These are phyloP conservation scores for Thera obeliscata DNA, from an alignment of 2,888 invertebrate species.

Conservation along the genomic window DNA sequence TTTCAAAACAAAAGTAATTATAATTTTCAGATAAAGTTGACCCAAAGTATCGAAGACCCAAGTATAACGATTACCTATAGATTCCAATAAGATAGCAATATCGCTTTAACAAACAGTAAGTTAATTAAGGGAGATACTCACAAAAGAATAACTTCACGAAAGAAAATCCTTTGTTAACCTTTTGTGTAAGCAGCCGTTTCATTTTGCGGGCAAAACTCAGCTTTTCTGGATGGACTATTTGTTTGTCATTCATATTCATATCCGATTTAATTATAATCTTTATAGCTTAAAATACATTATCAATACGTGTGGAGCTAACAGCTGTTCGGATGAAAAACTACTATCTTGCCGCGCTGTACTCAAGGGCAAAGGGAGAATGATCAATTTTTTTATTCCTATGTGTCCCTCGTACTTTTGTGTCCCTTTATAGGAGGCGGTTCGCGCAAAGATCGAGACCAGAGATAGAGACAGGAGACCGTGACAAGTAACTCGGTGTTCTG, in stretches of 20 bases:
- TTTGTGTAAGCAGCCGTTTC: neutral
- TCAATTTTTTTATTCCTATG: no score
- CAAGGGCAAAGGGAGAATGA: no score
- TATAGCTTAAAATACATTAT: no score
- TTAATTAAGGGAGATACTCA: slow-evolving; percentile 24
- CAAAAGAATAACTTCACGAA: neutral
- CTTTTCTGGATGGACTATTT: neutral
- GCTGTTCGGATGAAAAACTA: no score
- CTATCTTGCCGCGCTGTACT: no score
- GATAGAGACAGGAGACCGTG: no score
- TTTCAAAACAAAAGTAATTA: slow-evolving; percentile 16
- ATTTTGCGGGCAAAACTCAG: neutral
- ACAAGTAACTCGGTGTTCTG: no score
- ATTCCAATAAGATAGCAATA: slow-evolving; percentile 28
- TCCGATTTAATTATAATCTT: no score
- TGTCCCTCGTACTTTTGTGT: no score
- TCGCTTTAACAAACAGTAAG: slow-evolving; percentile 23
- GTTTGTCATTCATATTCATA: neutral
- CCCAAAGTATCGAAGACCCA: slow-evolving; percentile 8
- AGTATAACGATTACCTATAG: slow-evolving; percentile 18
- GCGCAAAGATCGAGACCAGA: no score
- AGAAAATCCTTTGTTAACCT: slow-evolving; percentile 8
- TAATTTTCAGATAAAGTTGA: neutral
- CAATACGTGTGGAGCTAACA: no score
- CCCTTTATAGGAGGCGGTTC: no score